Base-by-base conservation (phyloP, 23 tunicate genomes). In the Aplidium turbinatum region DNA sequence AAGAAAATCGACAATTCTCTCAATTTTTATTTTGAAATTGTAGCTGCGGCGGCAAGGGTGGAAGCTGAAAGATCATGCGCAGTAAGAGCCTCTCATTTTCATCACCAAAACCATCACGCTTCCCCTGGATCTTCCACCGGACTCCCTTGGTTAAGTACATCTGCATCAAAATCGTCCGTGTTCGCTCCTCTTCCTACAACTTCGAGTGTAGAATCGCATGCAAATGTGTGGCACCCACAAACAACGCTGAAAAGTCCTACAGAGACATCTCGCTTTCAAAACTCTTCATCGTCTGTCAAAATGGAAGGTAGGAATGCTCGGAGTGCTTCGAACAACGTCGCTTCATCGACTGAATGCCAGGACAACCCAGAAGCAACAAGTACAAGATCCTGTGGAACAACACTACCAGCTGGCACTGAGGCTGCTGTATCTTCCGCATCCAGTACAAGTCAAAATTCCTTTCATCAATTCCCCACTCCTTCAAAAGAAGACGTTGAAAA, bases 41-140 rank as follows among this genome's bases (percentile, higher is more conserved):
- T 61, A 3, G 71, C 81, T 33, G 84, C 84, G 4, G 87, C 77
- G 13, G 87, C 87, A 22, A 54, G 77, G 28, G 76, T 39, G 1
- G 87, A 81, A 34, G 87, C 79, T 0, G 87, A 81, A 33, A 32
- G 87, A 45, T 81, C 87, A 18, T 81, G 87, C 63, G 87, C 87
- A 3, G 73, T 81, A 3, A 39, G 78, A 33, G 38, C 52, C 4
- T 32, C 87, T 4, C 78, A 81, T 42, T 81, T 81, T 33, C 87
- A 81, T 32, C 70, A 80, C 30, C 78, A 81, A 39, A 78, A 81
- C 27, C 85, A 69, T 4, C 85, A 69, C 31, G 24, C 66, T 11
- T 57, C 77, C 4, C 67, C 77, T 42, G 87, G 79, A 29, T 29
- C 47, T 20, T 33, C 75, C 2, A 75, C 79, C 64, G 39, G 77